phyloP scores from a whole-genome alignment of 2,113 vertebrate species.

The Aspidoscelis tigris region DNA sequence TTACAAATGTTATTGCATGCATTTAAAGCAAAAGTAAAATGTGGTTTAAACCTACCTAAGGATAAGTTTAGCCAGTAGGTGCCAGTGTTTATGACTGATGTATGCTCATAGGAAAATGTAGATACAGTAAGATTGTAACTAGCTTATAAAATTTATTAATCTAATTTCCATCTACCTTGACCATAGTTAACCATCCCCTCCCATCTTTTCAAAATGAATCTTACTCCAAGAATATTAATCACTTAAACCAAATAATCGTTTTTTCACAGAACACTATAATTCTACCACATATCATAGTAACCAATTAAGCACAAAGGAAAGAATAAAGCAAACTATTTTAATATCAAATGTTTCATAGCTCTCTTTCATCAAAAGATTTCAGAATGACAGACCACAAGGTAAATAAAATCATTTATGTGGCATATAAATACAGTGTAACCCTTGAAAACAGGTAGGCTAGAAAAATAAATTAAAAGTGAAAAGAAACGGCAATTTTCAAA shows the following conservation, averaged over 20 bases:
- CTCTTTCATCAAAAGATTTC: background rate
- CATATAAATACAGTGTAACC: background rate
- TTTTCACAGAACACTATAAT: background rate
- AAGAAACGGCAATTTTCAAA: background rate
- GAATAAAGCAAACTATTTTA: background rate
- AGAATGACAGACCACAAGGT: too few species aligned
- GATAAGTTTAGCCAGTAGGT: background rate
- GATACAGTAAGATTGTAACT: background rate
- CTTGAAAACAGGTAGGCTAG: background rate
- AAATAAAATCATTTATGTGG: too few species aligned
- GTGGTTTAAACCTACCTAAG: background rate
- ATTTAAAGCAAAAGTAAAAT: background rate
- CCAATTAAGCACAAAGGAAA: background rate
- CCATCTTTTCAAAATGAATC: background rate
- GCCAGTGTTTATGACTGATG: background rate
- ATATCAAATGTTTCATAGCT: background rate
- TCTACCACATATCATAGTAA: background rate
- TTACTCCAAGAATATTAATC: background rate
- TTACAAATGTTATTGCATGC: slow-evolving; percentile 34
- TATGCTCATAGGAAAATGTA: background rate
- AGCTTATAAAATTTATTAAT: background rate
- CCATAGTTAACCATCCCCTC: background rate
- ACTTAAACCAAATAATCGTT: background rate
- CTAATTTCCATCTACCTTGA: background rate
- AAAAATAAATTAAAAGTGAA: background rate